phyloP scores from a whole-genome alignment of 53 echinoderm and acorn worm genomes.

The Zoroaster sp. region DNA sequence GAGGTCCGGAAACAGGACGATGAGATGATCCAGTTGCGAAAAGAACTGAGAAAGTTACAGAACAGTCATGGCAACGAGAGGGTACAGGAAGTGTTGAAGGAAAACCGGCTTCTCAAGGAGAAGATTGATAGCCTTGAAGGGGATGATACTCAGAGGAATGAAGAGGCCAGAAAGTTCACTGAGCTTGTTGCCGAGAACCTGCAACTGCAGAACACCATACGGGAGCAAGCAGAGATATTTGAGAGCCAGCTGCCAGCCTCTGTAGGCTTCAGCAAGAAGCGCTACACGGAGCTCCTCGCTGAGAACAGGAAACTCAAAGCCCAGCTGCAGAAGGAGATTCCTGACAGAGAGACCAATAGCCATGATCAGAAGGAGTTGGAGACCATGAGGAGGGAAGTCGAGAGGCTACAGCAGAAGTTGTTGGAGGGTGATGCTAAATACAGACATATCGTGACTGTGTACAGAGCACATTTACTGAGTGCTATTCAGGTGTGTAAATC shows the following conservation, averaged over 20 bases:
- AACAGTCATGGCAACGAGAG: conserved; percentile 12
- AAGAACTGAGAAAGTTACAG: conserved; percentile 42
- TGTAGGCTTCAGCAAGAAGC: conserved; percentile 46
- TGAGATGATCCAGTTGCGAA: conserved; percentile 43
- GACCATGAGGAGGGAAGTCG: conserved; percentile 63
- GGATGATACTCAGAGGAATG: conserved; percentile 47
- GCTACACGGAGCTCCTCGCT: conserved; percentile 60
- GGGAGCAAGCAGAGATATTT: conserved; percentile 26
- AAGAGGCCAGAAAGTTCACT: conserved; percentile 54
- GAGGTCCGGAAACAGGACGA: conserved; percentile 67
- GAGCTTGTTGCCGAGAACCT: conserved; percentile 74
- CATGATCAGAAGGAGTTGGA: background rate
- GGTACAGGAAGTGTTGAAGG: conserved; percentile 29
- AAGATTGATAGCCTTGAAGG: conserved; percentile 59
- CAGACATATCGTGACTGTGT: conserved; percentile 71
- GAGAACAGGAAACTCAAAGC: conserved; percentile 88
- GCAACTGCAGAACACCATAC: conserved; percentile 51
- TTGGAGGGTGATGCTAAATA: conserved; percentile 68
- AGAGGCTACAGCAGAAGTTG: conserved; percentile 69
- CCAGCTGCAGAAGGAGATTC: conserved; percentile 32
- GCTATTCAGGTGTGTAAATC: conserved; percentile 82
- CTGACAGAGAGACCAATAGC: background rate
- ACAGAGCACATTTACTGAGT: conserved; percentile 89
- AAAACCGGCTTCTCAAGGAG: conserved; percentile 55
- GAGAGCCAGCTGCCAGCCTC: conserved; percentile 19